phyloP scores from a whole-genome alignment of 2,888 invertebrate species.

The Drosophila yooni region DNA sequence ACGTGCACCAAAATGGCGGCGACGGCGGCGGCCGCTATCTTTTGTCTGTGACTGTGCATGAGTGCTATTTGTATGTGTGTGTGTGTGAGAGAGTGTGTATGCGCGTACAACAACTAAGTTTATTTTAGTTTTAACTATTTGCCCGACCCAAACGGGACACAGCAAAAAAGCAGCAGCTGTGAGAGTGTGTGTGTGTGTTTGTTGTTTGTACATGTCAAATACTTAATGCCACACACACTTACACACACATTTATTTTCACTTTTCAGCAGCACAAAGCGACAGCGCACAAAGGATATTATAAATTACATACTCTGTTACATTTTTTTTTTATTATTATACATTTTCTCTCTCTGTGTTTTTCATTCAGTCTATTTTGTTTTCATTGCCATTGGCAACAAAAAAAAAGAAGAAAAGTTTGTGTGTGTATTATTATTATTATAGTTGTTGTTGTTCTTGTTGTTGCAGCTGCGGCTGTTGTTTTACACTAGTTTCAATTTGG shows the following conservation, averaged over 20 bases:
- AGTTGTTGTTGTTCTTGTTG: slow-evolving; percentile 13
- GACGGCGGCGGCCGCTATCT: slow-evolving; percentile 64
- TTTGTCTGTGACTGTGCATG: slow-evolving; percentile 47
- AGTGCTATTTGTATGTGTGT: slow-evolving; percentile 10
- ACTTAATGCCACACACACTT: slow-evolving; percentile 27
- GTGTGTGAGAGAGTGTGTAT: slow-evolving; percentile 17
- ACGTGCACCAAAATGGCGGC: slow-evolving; percentile 66
- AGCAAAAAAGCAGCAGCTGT: slow-evolving; percentile 41
- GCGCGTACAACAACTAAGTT: slow-evolving; percentile 60
- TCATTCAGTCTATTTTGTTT: slow-evolving; percentile 22
- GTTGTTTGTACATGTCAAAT: slow-evolving; percentile 34
- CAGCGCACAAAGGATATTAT: slow-evolving; percentile 77
- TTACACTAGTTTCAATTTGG: slow-evolving; percentile 62
- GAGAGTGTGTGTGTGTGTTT: slow-evolving; percentile 30
- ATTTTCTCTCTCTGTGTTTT: neutral
- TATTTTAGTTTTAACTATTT: slow-evolving; percentile 82
- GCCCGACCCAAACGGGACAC: slow-evolving; percentile 61
- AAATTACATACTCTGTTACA: slow-evolving; percentile 72
- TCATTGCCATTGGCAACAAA: slow-evolving; percentile 49
- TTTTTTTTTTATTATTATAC: slow-evolving; percentile 19
- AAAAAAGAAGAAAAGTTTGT: slow-evolving; percentile 30
- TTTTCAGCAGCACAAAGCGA: slow-evolving; percentile 73
- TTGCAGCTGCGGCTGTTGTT: slow-evolving; percentile 40
- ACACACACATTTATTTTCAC: slow-evolving; percentile 74
- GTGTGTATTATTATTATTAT: slow-evolving; percentile 15